phyloP scores from a whole-genome alignment of 2,113 vertebrate genomes.

The Callionymus lyra region DNA sequence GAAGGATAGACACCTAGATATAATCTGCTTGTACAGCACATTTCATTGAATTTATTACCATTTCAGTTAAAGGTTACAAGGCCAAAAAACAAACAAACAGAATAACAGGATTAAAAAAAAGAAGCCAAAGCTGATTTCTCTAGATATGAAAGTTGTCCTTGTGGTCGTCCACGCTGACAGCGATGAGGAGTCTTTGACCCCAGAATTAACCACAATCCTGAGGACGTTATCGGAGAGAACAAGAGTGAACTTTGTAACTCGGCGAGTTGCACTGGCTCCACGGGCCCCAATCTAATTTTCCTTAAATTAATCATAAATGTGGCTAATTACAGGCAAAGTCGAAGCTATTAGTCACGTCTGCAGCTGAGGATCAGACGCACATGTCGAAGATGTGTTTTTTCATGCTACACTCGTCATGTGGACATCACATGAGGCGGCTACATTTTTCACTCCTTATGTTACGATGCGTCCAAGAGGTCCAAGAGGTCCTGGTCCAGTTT shows the following conservation, averaged over 20 bases:
- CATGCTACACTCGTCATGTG: slow-evolving; percentile 12
- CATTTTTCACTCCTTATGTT: neutral
- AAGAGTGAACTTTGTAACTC: slow-evolving; percentile 17
- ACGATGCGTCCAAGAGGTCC: neutral
- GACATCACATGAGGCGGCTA: slow-evolving; percentile 11
- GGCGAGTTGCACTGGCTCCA: neutral
- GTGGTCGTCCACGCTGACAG: neutral
- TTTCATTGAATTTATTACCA: too few relatives aligned
- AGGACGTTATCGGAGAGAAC: slow-evolving; percentile 2
- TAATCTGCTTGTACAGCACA: too few relatives aligned
- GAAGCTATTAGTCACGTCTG: slow-evolving; percentile 40
- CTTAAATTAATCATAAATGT: slow-evolving; percentile 30
- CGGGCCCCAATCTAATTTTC: slow-evolving; percentile 38
- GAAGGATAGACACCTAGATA: too few relatives aligned
- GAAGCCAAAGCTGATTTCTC: too few relatives aligned
- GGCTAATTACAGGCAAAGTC: slow-evolving; percentile 36
- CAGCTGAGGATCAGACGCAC: slow-evolving; percentile 13
- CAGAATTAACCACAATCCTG: neutral
- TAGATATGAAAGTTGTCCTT: too few relatives aligned
- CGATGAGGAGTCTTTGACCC: neutral
- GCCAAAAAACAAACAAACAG: too few relatives aligned
- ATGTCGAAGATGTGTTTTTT: too few relatives aligned
- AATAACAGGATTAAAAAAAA: too few relatives aligned
- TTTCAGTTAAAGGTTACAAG: too few relatives aligned
- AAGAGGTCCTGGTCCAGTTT: too few relatives aligned